These are phyloP conservation scores for Drosophila robusta DNA, from an alignment of 2,888 invertebrate species.

Conservation along the genomic window DNA sequence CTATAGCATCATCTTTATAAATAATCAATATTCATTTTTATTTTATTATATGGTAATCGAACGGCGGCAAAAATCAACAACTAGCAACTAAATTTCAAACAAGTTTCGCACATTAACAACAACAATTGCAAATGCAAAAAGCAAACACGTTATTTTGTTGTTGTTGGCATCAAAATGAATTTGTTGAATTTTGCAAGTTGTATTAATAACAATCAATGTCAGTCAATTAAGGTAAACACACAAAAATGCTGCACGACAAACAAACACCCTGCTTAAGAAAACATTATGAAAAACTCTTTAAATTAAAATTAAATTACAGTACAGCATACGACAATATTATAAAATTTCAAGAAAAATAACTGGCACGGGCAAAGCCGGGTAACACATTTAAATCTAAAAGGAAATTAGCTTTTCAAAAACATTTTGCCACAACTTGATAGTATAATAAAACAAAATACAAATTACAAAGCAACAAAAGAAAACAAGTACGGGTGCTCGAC, in stretches of 20 bases:
- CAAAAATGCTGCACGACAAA: neutral
- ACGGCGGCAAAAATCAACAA: constrained; percentile 12
- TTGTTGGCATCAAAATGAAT: constrained; percentile 23
- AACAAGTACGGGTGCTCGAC: neutral
- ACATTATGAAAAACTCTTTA: too few species aligned
- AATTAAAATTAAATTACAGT: too few species aligned
- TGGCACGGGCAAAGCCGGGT: neutral
- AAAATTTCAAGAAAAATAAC: too few species aligned
- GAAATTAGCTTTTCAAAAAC: too few species aligned
- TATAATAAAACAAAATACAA: too few species aligned
- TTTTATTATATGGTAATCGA: constrained; percentile 60
- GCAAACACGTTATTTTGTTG: constrained; percentile 30
- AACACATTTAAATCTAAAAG: too few species aligned
- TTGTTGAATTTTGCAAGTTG: constrained; percentile 31
- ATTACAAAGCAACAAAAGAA: neutral
- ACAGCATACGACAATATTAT: too few species aligned
- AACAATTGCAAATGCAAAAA: constrained; percentile 42
- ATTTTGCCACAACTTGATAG: neutral
- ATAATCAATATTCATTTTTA: constrained; percentile 58
- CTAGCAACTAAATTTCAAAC: constrained; percentile 51
- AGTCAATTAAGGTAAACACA: constrained; percentile 48
- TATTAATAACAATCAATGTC: constrained; percentile 67
- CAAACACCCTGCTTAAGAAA: neutral
- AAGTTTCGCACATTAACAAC: constrained; percentile 61
- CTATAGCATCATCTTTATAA: constrained; percentile 60